phyloP scores from a whole-genome alignment of 2,888 invertebrate species.

The Galeopsomyia nigrocyanea region DNA sequence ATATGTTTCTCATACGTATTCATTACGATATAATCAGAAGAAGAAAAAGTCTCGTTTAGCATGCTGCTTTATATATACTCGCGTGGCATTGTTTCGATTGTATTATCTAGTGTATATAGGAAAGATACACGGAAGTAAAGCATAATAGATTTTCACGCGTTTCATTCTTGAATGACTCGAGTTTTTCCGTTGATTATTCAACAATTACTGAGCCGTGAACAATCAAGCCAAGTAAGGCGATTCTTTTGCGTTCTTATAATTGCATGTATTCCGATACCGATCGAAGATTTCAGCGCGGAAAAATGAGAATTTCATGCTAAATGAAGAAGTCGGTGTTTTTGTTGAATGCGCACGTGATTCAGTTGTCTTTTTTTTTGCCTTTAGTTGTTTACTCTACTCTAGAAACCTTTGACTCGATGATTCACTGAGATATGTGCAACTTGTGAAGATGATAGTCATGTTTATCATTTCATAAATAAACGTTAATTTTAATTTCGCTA shows the following conservation, averaged over 20 bases:
- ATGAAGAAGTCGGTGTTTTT: background rate
- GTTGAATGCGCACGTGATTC: slow-evolving; percentile 17
- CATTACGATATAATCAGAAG: no score
- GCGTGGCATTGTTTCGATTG: no score
- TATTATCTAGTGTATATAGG: background rate
- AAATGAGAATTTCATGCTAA: slow-evolving; percentile 3
- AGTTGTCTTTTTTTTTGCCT: background rate
- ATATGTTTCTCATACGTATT: no score
- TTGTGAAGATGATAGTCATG: background rate
- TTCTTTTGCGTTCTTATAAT: background rate
- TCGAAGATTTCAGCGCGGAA: background rate
- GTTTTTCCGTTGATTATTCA: slow-evolving; percentile 26
- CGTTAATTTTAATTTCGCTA: no score
- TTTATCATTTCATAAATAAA: background rate
- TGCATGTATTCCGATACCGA: no score
- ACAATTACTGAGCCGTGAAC: background rate
- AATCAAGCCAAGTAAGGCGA: slow-evolving; percentile 6
- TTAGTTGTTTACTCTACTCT: slow-evolving; percentile 32
- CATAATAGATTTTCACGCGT: slow-evolving; percentile 3
- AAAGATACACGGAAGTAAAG: background rate
- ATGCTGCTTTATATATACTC: no score
- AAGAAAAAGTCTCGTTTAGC: no score
- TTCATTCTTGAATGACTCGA: background rate
- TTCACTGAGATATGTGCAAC: slow-evolving; percentile 14
- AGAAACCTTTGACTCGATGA: slow-evolving; percentile 43